phyloP scores from a whole-genome alignment of 2,888 invertebrate species.

The Tiphia femorata region DNA sequence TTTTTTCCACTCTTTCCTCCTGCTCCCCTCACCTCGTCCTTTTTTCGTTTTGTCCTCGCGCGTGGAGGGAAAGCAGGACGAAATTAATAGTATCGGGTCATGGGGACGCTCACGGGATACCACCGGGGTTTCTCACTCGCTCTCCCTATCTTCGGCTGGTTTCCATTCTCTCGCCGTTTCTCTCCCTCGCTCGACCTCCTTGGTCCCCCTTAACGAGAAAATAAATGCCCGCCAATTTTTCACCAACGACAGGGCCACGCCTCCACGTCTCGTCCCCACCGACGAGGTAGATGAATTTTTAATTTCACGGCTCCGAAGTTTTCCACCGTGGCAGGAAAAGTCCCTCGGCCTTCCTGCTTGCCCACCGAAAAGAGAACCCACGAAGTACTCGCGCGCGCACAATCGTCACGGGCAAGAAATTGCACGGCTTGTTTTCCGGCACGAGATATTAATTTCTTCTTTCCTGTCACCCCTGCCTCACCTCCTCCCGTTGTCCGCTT shows the following conservation, averaged over 20 bases:
- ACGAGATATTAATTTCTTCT: conserved; percentile 36
- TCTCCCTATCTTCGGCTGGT: background rate
- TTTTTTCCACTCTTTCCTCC: too few relatives aligned
- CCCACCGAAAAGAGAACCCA: too few relatives aligned
- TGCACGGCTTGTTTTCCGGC: conserved; percentile 25
- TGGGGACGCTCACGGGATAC: conserved; percentile 30
- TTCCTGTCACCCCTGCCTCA: background rate
- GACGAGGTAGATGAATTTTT: conserved; percentile 46
- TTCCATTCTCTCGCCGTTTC: conserved; percentile 5
- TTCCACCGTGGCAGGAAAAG: conserved; percentile 30
- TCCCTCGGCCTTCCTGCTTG: too few relatives aligned
- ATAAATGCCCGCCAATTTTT: conserved; percentile 52
- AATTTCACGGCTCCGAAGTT: conserved; percentile 39
- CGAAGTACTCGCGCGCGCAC: conserved; percentile 6
- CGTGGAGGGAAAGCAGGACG: conserved; percentile 13
- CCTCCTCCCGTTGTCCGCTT: background rate
- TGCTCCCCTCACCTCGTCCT: background rate
- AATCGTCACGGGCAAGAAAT: conserved; percentile 30
- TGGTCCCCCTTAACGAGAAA: conserved; percentile 43
- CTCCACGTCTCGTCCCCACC: too few relatives aligned
- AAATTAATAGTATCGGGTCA: conserved; percentile 45
- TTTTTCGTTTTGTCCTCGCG: too few relatives aligned
- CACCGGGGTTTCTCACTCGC: background rate
- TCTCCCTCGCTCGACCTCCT: conserved; percentile 1
- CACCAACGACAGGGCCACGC: conserved; percentile 44